Evolutionary conservation across 2,888 invertebrate genomes (phyloP).

Genomic region (Apodemia mormo): DNA sequence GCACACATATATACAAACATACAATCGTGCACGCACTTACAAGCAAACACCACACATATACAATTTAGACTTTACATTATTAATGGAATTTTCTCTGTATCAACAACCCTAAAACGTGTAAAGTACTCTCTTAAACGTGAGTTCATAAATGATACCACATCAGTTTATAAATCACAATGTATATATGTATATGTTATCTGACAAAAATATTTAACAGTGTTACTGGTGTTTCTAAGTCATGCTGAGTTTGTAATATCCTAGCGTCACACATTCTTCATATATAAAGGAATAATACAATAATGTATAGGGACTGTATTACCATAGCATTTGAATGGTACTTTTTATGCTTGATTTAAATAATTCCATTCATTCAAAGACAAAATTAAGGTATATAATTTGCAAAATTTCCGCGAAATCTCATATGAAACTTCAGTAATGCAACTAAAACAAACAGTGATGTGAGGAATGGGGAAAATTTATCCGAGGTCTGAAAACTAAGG

Average conservation of each 20-base stretch:
- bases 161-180: not conserved
- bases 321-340: slow-evolving; percentile 27
- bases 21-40: no score
- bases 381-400: no score
- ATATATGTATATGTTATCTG: not conserved
- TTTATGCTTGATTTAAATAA: slow-evolving; percentile 19
- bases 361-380: no score
- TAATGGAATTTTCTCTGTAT: not conserved
- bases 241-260: not conserved
- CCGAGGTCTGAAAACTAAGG: no score
- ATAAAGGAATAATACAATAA: slow-evolving; percentile 31
- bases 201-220: not conserved
- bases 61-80: no score
- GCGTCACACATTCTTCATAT: slow-evolving; percentile 24
- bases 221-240: not conserved
- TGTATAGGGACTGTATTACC: slow-evolving; percentile 26
- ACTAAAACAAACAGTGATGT: no score
- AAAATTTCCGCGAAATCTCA: no score
- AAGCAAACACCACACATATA: no score
- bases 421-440: no score
- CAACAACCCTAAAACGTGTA: not conserved
- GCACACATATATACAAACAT: no score
- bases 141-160: not conserved
- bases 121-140: not conserved
- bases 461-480: no score